Conservation (phyloP, 2,888 invertebrate genomes). For the Plusia festucae region DNA sequence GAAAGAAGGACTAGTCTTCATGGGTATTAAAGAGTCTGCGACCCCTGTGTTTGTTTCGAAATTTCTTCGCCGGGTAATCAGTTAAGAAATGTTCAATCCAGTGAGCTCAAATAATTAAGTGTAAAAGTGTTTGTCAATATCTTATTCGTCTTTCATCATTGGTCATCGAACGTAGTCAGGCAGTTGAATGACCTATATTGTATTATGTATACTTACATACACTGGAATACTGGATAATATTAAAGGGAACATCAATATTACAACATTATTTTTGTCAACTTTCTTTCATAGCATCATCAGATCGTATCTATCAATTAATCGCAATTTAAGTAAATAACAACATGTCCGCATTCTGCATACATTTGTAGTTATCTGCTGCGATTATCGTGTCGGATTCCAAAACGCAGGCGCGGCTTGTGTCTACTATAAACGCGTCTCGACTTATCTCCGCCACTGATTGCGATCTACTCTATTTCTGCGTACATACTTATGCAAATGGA, state of each 20-base stretch:
- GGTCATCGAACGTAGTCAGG: neutral
- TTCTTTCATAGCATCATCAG: neutral
- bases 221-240: neutral
- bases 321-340: constrained; percentile 49
- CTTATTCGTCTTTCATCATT: too few relatives aligned
- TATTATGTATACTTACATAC: neutral
- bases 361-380: constrained; percentile 59
- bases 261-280: neutral
- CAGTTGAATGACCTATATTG: neutral
- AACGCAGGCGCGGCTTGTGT: constrained; percentile 56
- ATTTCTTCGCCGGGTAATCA: too few relatives aligned
- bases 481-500: constrained; percentile 51
- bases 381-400: constrained; percentile 64
- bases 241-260: neutral
- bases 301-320: constrained; percentile 20
- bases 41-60: too few relatives aligned
- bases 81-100: too few relatives aligned
- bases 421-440: constrained; percentile 59
- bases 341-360: constrained; percentile 58
- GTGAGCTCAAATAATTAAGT: too few relatives aligned
- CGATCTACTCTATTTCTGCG: constrained; percentile 55
- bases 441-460: constrained; percentile 65
- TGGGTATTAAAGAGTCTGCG: neutral
- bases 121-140: too few relatives aligned
- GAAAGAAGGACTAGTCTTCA: neutral